Conservation (phyloP, 2,113 vertebrate species). For the Piprites chloris region DNA sequence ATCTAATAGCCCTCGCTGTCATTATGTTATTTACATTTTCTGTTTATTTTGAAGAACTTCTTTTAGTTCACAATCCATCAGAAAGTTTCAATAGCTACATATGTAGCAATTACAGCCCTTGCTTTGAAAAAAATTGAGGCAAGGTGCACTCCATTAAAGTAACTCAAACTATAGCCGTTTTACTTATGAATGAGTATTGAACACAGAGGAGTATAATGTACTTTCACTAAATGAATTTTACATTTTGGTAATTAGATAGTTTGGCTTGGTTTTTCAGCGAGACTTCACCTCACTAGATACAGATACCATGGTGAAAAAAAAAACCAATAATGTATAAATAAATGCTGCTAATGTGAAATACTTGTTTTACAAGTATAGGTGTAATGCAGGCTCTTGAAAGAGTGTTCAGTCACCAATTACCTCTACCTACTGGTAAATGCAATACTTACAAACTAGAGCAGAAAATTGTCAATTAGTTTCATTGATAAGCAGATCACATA, state of each 20-base stretch:
- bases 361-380: background rate
- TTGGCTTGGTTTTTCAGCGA: background rate
- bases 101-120: background rate
- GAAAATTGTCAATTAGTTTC: background rate
- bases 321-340: background rate
- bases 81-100: background rate
- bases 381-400: background rate
- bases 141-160: background rate
- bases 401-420: background rate
- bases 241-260: background rate
- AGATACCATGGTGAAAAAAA: background rate
- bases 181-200: background rate
- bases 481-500: background rate
- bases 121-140: background rate
- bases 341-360: background rate
- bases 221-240: background rate
- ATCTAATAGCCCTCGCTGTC: background rate
- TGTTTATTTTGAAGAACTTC: background rate
- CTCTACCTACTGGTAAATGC: background rate
- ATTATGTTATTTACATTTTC: background rate
- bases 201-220: background rate
- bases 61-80: background rate
- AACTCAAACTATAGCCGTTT: background rate
- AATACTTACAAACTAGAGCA: background rate
- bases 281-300: background rate